phyloP scores from a whole-genome alignment of 1,140 invertebrate species.

The Catajapyx aquilonaris region DNA sequence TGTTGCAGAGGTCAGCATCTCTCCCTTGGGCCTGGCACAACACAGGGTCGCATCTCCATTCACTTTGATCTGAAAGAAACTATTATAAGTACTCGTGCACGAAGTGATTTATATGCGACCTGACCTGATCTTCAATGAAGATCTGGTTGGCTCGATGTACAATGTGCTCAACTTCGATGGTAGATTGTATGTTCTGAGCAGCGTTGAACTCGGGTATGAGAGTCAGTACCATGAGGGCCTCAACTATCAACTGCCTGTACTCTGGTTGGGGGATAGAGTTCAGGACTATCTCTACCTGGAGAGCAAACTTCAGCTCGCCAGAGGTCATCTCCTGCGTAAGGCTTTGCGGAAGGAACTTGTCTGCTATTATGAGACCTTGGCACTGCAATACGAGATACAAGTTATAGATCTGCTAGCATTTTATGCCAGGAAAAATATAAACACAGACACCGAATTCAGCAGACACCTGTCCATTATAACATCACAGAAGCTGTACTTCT shows the following conservation, averaged over 20 bases:
- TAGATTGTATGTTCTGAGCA: slow-evolving; percentile 45
- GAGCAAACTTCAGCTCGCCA: slow-evolving; percentile 93
- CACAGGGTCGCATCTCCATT: slow-evolving; percentile 80
- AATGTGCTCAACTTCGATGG: slow-evolving; percentile 79
- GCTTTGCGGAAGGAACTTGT: slow-evolving; percentile 65
- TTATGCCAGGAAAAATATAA: no score
- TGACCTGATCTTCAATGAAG: slow-evolving; percentile 88
- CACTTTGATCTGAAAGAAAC: slow-evolving; percentile 40
- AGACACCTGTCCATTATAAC: no score
- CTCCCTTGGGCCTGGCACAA: slow-evolving; percentile 51
- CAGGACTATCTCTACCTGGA: slow-evolving; percentile 91
- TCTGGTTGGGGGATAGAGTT: slow-evolving; percentile 96
- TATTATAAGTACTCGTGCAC: background rate
- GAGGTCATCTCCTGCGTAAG: slow-evolving; percentile 96
- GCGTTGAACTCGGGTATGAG: slow-evolving; percentile 73
- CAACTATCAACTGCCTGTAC: slow-evolving; percentile 92
- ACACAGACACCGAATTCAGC: no score
- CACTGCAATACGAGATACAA: slow-evolving; percentile 45
- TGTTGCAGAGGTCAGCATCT: slow-evolving; percentile 31
- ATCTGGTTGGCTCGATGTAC: slow-evolving; percentile 86
- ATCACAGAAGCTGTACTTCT: no score
- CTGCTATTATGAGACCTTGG: slow-evolving; percentile 75
- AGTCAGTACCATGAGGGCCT: slow-evolving; percentile 89
- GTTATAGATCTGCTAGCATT: no score
- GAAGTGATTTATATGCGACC: slow-evolving; percentile 3